These are phyloP conservation scores for Damaliscus lunatus DNA, from an alignment of 2,113 vertebrate species.

Conservation along the genomic window DNA sequence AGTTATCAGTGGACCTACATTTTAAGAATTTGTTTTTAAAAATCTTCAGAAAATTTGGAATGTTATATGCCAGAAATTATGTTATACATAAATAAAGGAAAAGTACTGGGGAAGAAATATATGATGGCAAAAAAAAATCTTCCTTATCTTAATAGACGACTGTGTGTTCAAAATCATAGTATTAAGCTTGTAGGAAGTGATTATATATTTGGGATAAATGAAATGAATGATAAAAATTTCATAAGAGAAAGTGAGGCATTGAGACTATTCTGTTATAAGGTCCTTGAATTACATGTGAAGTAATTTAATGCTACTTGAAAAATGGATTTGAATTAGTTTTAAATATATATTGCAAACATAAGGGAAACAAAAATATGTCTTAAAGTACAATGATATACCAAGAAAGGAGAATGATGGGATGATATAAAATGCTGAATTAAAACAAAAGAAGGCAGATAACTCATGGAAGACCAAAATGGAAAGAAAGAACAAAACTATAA, in stretches of 20 bases:
- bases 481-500: background rate
- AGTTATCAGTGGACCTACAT: background rate
- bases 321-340: no score
- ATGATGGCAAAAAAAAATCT: background rate
- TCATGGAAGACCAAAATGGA: background rate
- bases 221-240: no score
- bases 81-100: background rate
- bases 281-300: no score
- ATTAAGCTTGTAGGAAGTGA: background rate
- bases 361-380: background rate
- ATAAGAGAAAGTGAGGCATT: no score
- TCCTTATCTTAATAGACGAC: background rate
- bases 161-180: background rate
- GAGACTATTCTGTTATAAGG: no score
- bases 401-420: background rate
- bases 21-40: background rate
- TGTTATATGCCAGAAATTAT: background rate
- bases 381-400: background rate
- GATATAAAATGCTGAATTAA: background rate
- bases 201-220: background rate
- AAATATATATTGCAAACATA: no score
- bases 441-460: background rate
- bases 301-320: no score
- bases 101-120: background rate
- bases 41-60: background rate